Percentiles rank a stretch among this genome's conserved stretches.
phyloP scores from a whole-genome alignment of 2,888 invertebrate genomes.

The Cylloceria caligata region DNA sequence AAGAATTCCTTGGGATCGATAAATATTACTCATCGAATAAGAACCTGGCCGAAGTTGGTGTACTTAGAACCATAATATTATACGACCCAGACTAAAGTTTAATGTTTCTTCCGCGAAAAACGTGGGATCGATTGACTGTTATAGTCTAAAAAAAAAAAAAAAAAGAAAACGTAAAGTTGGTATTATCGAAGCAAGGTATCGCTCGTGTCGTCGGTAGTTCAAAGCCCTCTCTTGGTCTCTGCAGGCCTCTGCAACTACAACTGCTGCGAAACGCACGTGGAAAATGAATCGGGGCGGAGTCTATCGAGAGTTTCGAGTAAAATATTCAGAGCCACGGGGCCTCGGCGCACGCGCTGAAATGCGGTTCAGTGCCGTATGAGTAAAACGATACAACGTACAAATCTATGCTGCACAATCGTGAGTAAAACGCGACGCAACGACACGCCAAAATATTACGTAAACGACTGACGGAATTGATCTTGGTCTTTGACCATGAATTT shows the following conservation, averaged over 20 bases:
- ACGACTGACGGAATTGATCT: constrained; percentile 12
- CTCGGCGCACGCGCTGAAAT: not conserved
- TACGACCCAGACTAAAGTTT: constrained; percentile 14
- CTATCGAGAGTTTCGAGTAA: not conserved
- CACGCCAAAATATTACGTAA: constrained; percentile 39
- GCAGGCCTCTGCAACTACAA: constrained; percentile 7
- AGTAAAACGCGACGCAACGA: constrained; percentile 20
- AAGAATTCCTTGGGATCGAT: not conserved
- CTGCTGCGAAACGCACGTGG: constrained; percentile 20
- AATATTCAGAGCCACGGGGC: not conserved
- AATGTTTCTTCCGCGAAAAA: constrained; percentile 10
- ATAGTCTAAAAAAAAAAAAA: no score
- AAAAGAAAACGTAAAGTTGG: not conserved
- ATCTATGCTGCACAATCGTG: not conserved
- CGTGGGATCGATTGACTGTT: not conserved
- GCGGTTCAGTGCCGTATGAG: constrained; percentile 19
- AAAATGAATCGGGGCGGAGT: constrained; percentile 1
- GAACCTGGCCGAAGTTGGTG: not conserved
- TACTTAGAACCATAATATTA: not conserved
- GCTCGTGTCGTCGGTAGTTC: constrained; percentile 8
- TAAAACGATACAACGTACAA: constrained; percentile 8
- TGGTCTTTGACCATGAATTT: constrained; percentile 36
- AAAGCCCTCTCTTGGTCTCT: constrained; percentile 2
- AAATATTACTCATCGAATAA: not conserved
- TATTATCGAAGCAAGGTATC: constrained; percentile 6